phyloP scores from a whole-genome alignment of 2,113 vertebrate genomes.

The Gnathonemus echidnorhynchus region DNA sequence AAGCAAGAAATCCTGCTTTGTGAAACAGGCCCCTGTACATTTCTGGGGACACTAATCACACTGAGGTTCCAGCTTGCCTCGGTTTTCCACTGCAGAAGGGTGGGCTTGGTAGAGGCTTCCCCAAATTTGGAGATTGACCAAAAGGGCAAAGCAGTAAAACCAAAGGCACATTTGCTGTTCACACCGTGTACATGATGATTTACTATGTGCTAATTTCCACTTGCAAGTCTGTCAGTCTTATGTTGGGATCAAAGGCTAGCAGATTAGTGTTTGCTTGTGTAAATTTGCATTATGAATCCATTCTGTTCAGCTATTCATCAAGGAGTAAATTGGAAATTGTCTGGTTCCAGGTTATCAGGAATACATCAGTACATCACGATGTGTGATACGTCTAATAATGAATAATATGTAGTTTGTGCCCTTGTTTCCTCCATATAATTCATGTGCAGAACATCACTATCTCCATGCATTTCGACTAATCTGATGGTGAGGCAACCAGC shows the following conservation, averaged over 20 bases:
- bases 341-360: not conserved
- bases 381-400: not conserved
- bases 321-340: not conserved
- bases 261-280: not conserved
- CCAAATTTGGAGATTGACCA: not conserved
- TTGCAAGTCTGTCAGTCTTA: not conserved
- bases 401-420: not conserved
- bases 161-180: not conserved
- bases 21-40: not conserved
- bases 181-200: not conserved
- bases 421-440: not conserved
- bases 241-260: not conserved
- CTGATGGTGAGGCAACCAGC: not conserved
- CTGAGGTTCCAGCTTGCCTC: not conserved
- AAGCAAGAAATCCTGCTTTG: too few relatives aligned
- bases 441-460: not conserved
- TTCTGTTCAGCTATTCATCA: not conserved
- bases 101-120: not conserved
- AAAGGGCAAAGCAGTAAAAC: too few relatives aligned
- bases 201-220: not conserved
- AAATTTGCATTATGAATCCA: not conserved
- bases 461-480: not conserved
- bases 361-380: not conserved
- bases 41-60: not conserved
- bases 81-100: not conserved